A percentile compares a stretch with the other conserved stretches of the same genome.
Conservation (phyloP, 1,140 invertebrate genomes). For the Eubasilissa regina region DNA sequence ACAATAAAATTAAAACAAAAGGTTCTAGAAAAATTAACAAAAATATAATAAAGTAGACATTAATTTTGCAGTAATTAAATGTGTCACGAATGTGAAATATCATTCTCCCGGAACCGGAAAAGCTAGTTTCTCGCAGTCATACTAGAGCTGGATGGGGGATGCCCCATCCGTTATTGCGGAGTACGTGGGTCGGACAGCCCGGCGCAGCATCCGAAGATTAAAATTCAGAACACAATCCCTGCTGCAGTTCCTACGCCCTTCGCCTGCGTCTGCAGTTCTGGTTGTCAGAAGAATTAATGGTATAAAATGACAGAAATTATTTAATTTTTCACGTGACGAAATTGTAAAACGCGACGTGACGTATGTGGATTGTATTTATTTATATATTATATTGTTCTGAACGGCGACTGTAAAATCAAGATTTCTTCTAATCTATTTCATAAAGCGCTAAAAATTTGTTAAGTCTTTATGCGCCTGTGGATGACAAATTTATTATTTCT, state of each 20-base stretch:
- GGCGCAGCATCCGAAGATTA: neutral
- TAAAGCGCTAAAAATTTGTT: too few species aligned
- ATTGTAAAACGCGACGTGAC: neutral
- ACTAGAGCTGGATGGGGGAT: neutral
- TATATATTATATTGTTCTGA: too few species aligned
- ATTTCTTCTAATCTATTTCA: too few species aligned
- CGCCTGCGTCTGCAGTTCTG: slow-evolving; percentile 2
- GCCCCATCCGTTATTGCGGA: neutral
- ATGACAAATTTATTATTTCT: too few species aligned
- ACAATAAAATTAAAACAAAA: too few species aligned
- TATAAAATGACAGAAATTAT: neutral
- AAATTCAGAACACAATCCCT: neutral
- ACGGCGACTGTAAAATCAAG: too few species aligned
- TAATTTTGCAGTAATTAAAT: too few species aligned
- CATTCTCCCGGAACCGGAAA: neutral
- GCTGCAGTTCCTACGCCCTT: neutral
- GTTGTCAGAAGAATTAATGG: neutral
- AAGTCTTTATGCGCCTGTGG: too few species aligned
- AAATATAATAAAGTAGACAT: too few species aligned
- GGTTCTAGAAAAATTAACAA: too few species aligned
- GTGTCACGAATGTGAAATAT: neutral
- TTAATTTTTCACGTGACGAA: neutral
- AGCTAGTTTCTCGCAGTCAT: neutral
- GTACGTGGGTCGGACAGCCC: neutral
- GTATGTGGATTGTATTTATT: too few species aligned